A percentile compares a stretch with the other conserved stretches of the same genome.
Conservation (phyloP, 37 sponge, comb jelly and placozoan genomes). For the Amphimedon queenslandica region DNA sequence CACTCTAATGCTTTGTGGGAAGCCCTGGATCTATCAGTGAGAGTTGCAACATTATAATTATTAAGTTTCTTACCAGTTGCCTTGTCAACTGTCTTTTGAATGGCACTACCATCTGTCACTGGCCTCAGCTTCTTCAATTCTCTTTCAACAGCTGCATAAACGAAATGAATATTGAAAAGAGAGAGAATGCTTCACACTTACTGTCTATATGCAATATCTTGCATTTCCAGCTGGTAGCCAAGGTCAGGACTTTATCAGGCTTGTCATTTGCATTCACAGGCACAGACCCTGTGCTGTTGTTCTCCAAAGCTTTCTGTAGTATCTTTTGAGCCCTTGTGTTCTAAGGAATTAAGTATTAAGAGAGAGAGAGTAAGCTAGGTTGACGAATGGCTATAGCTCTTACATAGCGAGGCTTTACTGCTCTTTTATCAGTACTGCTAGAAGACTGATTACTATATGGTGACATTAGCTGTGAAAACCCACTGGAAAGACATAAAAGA, state of each 20-base stretch:
- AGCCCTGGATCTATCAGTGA: no score
- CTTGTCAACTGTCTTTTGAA: not conserved
- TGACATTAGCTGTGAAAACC: conserved; percentile 12
- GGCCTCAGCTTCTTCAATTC: conserved; percentile 47
- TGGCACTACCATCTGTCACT: not conserved
- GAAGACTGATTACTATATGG: conserved; percentile 7
- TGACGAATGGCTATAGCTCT: not conserved
- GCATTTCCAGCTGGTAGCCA: conserved; percentile 3
- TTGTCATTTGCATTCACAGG: not conserved
- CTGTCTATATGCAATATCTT: not conserved
- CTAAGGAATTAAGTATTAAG: not conserved
- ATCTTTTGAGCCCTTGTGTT: conserved; percentile 31
- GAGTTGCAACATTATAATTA: not conserved
- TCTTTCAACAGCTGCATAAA: conserved; percentile 13
- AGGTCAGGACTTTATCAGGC: not conserved
- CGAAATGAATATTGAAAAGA: not conserved
- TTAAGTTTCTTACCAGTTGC: not conserved
- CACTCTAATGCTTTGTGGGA: no score
- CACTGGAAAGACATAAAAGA: not conserved
- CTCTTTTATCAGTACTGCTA: not conserved
- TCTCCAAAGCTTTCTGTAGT: conserved; percentile 16
- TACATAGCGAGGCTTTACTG: not conserved
- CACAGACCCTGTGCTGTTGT: not conserved
- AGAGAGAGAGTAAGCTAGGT: no score
- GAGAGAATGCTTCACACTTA: not conserved